Percentiles rank a stretch among this genome's conserved stretches.
These are phyloP conservation scores for Tetropium fuscum DNA, from an alignment of 2,888 invertebrate species.

Conservation along the genomic window DNA sequence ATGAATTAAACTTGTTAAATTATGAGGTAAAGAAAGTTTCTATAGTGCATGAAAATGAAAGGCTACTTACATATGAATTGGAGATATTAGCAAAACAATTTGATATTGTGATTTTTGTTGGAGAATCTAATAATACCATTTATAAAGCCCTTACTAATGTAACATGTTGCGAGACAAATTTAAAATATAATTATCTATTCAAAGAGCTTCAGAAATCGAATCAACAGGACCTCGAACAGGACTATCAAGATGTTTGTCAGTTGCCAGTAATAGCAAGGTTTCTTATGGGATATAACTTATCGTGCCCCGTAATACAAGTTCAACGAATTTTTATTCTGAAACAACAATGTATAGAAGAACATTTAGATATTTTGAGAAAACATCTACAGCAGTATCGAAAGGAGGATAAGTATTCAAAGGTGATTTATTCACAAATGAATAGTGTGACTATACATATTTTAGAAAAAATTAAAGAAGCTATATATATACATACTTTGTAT, in stretches of 20 bases:
- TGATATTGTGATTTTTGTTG: conserved; percentile 53
- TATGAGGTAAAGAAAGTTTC: conserved; percentile 39
- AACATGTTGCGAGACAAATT: conserved; percentile 36
- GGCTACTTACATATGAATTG: conserved; percentile 34
- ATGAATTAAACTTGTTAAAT: conserved; percentile 32
- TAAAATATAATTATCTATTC: conserved; percentile 32
- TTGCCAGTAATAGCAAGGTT: conserved; percentile 47
- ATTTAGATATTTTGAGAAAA: conserved; percentile 27
- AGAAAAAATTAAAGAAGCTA: conserved; percentile 15
- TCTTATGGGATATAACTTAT: conserved; percentile 31
- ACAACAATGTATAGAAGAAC: conserved; percentile 24
- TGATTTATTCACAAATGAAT: conserved; percentile 36
- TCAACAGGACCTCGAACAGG: too few relatives aligned
- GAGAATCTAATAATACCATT: conserved; percentile 35
- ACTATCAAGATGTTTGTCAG: too few relatives aligned
- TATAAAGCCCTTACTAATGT: conserved; percentile 47
- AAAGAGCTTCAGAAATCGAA: conserved; percentile 26
- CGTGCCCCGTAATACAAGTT: conserved; percentile 37
- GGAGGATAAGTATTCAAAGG: conserved; percentile 24
- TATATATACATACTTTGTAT: background rate
- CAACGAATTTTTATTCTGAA: conserved; percentile 38
- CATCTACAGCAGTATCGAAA: conserved; percentile 30
- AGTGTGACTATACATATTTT: conserved; percentile 36
- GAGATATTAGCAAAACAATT: conserved; percentile 42
- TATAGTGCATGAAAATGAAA: conserved; percentile 36